Percentiles rank a stretch among this genome's conserved stretches.
phyloP scores from a whole-genome alignment of 2,113 vertebrate species.

The Aepyceros melampus region DNA sequence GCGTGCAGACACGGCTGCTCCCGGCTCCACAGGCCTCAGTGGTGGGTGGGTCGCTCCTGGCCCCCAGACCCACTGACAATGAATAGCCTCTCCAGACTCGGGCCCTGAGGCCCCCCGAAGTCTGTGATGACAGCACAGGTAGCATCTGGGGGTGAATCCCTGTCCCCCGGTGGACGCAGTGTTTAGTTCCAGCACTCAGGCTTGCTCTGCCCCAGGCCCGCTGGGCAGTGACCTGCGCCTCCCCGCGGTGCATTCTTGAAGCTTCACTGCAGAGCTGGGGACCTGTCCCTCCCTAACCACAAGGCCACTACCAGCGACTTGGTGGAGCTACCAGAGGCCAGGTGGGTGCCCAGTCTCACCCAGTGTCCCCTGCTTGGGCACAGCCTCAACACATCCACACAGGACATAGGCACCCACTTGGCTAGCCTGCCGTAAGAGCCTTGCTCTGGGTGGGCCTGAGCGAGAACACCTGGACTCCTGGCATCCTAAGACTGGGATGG shows the following conservation, averaged over 20 bases:
- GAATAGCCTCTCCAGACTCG: fast-evolving
- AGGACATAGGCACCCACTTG: fast-evolving
- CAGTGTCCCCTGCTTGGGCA: fast-evolving
- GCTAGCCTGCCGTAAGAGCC: not conserved
- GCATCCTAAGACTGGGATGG: not conserved
- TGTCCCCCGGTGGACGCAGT: fast-evolving
- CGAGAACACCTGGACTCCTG: not conserved
- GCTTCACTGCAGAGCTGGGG: not conserved
- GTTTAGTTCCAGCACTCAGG: not conserved
- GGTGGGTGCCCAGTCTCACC: too few relatives aligned
- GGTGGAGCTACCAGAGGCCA: not conserved
- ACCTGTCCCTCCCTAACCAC: constrained; percentile 9
- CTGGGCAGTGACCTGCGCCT: not conserved
- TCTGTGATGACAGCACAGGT: not conserved
- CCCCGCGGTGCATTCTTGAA: not conserved
- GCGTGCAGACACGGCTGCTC: fast-evolving
- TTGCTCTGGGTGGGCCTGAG: fast-evolving
- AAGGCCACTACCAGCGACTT: not conserved
- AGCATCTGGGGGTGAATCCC: not conserved
- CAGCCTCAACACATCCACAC: fast-evolving
- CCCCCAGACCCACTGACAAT: fast-evolving
- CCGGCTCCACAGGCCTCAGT: not conserved
- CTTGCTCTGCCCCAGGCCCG: not conserved
- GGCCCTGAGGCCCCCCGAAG: fast-evolving
- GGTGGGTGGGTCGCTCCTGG: not conserved